These are phyloP conservation scores for Vesta saturnalis DNA, from an alignment of 2,888 invertebrate species.

Conservation along the genomic window DNA sequence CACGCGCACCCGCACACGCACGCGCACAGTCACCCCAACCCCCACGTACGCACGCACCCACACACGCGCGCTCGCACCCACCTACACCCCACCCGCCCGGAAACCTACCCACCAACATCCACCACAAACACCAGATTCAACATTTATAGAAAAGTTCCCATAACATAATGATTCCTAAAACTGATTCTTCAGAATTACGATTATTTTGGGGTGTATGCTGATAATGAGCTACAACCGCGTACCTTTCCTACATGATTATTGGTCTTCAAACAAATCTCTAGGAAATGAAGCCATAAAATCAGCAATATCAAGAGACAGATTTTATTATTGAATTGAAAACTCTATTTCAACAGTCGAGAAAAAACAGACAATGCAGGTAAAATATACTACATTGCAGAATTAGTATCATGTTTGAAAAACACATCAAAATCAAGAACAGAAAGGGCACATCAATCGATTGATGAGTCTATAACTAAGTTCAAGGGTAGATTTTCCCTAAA, in stretches of 20 bases:
- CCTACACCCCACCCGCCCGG: too few relatives aligned
- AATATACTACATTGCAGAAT: constrained; percentile 2
- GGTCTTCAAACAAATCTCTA: constrained; percentile 1
- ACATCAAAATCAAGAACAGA: background rate
- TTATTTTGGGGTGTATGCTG: too few relatives aligned
- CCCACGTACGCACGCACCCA: too few relatives aligned
- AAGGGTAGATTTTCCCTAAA: constrained; percentile 2
- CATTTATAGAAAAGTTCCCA: too few relatives aligned
- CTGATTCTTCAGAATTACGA: too few relatives aligned
- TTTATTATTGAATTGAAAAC: background rate
- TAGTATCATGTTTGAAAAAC: constrained; percentile 1
- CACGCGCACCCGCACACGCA: too few relatives aligned
- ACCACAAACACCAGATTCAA: too few relatives aligned
- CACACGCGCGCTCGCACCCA: too few relatives aligned
- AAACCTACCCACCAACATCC: too few relatives aligned
- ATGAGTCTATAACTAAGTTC: constrained; percentile 14
- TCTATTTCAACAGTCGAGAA: background rate
- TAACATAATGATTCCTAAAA: too few relatives aligned
- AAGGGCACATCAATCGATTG: background rate
- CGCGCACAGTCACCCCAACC: too few relatives aligned
- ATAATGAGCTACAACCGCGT: background rate
- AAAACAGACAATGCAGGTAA: background rate
- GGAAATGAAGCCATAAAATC: constrained; percentile 8
- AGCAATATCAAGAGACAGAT: constrained; percentile 13
- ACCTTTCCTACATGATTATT: background rate